Evolutionary conservation across 2,888 invertebrate genomes (phyloP).

Genomic region (Galerucella calmariensis): DNA sequence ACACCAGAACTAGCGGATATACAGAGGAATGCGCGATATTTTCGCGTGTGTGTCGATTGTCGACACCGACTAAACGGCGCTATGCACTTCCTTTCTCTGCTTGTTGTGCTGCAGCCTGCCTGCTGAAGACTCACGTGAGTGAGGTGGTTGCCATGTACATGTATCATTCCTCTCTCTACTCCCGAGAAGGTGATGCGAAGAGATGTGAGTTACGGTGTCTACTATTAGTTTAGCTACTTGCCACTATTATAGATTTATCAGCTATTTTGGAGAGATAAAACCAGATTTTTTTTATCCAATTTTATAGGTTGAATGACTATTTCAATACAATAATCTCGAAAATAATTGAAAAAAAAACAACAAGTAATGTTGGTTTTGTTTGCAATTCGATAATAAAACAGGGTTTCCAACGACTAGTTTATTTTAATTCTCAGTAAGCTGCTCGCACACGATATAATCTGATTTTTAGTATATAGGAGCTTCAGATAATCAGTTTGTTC

Average conservation of each 20-base stretch:
- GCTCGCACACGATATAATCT: too few species aligned
- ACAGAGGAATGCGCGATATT: conserved; percentile 33
- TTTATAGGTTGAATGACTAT: neutral
- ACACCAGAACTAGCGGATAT: conserved; percentile 11
- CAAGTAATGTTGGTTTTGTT: too few species aligned
- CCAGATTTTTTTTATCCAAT: neutral
- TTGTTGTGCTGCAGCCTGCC: conserved; percentile 28
- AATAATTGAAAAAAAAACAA: too few species aligned
- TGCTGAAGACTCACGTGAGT: conserved; percentile 44
- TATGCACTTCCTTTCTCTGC: conserved; percentile 38
- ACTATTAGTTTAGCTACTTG: conserved; percentile 24
- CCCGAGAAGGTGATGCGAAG: conserved; percentile 31
- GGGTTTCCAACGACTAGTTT: too few species aligned
- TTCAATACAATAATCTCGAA: neutral
- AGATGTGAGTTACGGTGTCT: conserved; percentile 29
- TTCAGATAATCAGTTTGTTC: too few species aligned
- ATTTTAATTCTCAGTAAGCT: too few species aligned
- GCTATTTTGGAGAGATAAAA: conserved; percentile 6
- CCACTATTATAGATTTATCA: neutral
- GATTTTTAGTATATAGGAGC: too few species aligned
- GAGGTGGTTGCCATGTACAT: conserved; percentile 38
- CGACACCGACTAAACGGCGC: conserved; percentile 47
- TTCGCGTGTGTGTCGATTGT: conserved; percentile 46
- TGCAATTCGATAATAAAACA: too few species aligned
- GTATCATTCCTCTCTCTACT: conserved; percentile 34